Base-by-base conservation (phyloP, 2,888 invertebrate species). In the Chrysodeixis includens region DNA sequence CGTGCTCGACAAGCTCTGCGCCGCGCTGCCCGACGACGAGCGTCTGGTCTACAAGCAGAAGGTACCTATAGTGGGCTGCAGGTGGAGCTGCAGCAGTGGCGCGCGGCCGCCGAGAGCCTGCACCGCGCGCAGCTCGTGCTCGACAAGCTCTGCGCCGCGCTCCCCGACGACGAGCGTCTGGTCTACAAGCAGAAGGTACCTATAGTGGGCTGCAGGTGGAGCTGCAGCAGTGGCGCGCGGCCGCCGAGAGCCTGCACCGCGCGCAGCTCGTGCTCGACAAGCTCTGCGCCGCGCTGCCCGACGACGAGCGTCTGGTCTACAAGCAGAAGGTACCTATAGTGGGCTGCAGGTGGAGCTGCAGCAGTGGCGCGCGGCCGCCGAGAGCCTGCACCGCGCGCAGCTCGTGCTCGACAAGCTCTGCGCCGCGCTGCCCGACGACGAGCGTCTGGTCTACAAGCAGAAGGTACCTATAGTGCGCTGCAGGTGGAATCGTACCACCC, bases 211-310 rank as follows among this genome's bases (percentile, higher is more conserved):
- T 99, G 71, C 96, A 98, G 82, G 98, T 99, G 91, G 99, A 99
- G 91, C 92, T 98, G 76, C 97, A 98, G 86, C 93, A 98, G 68
- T 99, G 99, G 99, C 96, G 96, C 68, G 95, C 96, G 14, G 98
- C 98, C 0, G 97, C 98, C 78, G 98, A 98, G 85, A 97, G 97
- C 86, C 95, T 98, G 78, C 97, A 97, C 84, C 97, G 98, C 81
- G 97, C 98, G 30, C 97, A 98, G 86, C 96, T 98, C 32, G 99
- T 99, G 69, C 99, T 99, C 87, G 98, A 99, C 85, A 99, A 99
- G 87, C 95, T 99, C 62, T 96, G 97, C 14, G 96, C 97, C 51
- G 79, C 74, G 6, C 64, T 74, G 58, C 74, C 74, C 14, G 74
- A 74, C 22, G 74, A 74, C n/a, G 74, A 74, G 54, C 71, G 74